A percentile compares a stretch with the other conserved stretches of the same genome.
These are phyloP conservation scores for Pelagia noctiluca DNA, from an alignment of 30 jellyfish, hydroid and myxozoan species.

Conservation along the genomic window DNA sequence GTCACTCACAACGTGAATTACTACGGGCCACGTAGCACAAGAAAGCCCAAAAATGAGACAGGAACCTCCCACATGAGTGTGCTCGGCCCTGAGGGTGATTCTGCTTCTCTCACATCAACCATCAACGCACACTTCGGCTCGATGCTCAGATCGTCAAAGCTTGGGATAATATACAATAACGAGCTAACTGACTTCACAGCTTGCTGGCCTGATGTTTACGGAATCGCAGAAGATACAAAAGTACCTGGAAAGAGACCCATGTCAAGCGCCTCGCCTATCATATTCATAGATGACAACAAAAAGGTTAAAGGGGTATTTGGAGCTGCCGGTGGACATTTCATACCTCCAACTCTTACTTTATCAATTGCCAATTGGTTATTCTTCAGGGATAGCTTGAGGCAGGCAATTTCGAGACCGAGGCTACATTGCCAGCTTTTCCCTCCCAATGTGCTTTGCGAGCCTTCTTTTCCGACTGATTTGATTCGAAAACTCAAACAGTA, in stretches of 20 bases:
- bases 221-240: constrained; percentile 79
- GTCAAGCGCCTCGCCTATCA: constrained; percentile 92
- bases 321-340: constrained; percentile 99
- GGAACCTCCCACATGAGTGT: constrained; percentile 99
- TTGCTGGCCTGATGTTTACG: constrained; percentile 98
- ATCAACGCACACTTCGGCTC: constrained; percentile 99
- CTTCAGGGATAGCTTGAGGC: constrained; percentile 82
- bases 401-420: constrained; percentile 97
- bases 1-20: constrained; percentile 95
- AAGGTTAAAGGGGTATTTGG: constrained; percentile 95
- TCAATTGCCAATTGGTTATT: constrained; percentile 94
- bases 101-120: constrained; percentile 92
- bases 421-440: constrained; percentile 99
- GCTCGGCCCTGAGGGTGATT: constrained; percentile 93
- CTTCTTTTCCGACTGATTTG: constrained; percentile 75
- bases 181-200: constrained; percentile 98
- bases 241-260: constrained; percentile 97
- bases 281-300: constrained; percentile 80
- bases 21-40: constrained; percentile 92
- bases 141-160: constrained; percentile 78
- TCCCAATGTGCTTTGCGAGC: constrained; percentile 97
- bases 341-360: constrained; percentile 93
- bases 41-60: constrained; percentile 63
- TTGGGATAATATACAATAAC: constrained; percentile 96
- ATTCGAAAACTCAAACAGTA: constrained; percentile 69